Evolutionary conservation across 2,797 vertebrate species (phyloP).

Genomic region (Kryptolebias ocellatus): DNA sequence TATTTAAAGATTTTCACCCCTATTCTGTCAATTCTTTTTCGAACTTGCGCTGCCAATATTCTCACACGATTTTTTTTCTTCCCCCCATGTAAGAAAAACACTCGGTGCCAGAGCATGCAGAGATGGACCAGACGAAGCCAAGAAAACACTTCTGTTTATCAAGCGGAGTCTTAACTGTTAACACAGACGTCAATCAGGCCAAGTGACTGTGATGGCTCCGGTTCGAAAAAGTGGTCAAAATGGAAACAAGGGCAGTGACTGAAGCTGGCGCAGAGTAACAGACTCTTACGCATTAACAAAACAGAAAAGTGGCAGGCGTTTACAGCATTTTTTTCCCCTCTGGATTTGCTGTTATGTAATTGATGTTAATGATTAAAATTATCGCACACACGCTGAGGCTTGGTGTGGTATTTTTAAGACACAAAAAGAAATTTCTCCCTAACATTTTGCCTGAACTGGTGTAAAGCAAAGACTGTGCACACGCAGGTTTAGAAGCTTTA

Average conservation of each 20-base stretch:
- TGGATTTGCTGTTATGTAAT: constrained; percentile 6
- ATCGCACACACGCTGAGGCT: not conserved
- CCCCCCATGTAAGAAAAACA: constrained; percentile 62
- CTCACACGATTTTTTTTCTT: constrained; percentile 58
- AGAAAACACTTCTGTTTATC: constrained; percentile 72
- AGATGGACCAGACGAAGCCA: constrained; percentile 59
- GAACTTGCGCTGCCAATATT: constrained; percentile 44
- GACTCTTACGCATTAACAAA: constrained; percentile 6
- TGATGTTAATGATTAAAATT: not conserved
- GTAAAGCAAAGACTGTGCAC: no score
- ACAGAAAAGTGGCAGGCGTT: not conserved
- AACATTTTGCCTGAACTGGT: no score
- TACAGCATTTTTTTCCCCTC: not conserved
- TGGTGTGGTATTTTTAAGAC: not conserved
- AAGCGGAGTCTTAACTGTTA: constrained; percentile 67
- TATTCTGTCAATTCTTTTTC: constrained; percentile 3
- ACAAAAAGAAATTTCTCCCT: no score
- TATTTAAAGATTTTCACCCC: constrained; percentile 51
- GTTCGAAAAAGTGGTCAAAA: constrained; percentile 71
- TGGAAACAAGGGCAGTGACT: constrained; percentile 64
- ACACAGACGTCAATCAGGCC: constrained; percentile 79
- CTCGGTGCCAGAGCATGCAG: constrained; percentile 54
- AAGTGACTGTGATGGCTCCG: constrained; percentile 78
- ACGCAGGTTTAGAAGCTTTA: no score
- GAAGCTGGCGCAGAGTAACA: constrained; percentile 31